Percentiles rank a stretch among this genome's conserved stretches.
phyloP scores from a whole-genome alignment of 2,113 vertebrate genomes.

The Potamarius usumacintae region DNA sequence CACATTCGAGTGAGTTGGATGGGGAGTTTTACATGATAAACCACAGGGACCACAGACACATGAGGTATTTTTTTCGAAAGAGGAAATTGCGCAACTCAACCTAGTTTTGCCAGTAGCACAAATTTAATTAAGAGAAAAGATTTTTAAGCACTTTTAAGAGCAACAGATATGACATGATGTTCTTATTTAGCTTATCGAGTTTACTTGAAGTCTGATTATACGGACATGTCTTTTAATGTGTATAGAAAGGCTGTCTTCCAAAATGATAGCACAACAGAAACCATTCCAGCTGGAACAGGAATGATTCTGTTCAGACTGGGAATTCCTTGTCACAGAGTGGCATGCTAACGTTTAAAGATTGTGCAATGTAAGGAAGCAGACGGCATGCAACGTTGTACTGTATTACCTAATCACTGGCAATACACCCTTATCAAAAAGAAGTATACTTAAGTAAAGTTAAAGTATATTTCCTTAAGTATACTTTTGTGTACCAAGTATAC shows the following conservation, averaged over 20 bases:
- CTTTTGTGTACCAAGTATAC: no score
- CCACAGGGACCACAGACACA: neutral
- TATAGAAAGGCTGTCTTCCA: neutral
- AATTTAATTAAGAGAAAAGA: no score
- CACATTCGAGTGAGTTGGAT: neutral
- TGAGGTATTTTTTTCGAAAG: neutral
- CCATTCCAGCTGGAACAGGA: neutral
- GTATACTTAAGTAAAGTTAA: no score
- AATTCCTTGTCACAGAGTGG: neutral
- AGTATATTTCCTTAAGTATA: no score
- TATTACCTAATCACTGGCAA: neutral
- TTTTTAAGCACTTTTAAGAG: neutral
- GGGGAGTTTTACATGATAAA: neutral
- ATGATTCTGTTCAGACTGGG: neutral
- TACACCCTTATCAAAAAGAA: no score
- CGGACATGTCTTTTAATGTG: neutral
- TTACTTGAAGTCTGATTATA: neutral
- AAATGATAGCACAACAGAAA: neutral
- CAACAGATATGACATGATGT: neutral
- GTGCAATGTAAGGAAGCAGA: neutral
- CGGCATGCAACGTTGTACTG: neutral
- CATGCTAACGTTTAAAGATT: neutral
- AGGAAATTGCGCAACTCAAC: neutral
- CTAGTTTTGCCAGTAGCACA: neutral
- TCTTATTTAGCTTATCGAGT: neutral